A percentile compares a stretch with the other conserved stretches of the same genome.
phyloP scores from a whole-genome alignment of 2,113 vertebrate genomes.

The Corynorhinus townsendii region DNA sequence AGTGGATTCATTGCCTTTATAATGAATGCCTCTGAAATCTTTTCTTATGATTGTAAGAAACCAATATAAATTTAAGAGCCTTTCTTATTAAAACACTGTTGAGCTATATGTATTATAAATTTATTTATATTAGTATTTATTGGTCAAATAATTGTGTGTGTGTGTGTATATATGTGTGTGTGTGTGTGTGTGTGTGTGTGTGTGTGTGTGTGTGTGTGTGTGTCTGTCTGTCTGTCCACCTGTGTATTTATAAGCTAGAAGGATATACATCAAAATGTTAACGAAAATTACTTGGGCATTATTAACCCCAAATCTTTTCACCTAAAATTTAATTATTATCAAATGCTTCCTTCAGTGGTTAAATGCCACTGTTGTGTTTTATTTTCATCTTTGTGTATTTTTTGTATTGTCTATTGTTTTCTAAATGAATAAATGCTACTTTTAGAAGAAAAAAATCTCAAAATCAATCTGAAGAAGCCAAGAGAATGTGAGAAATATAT shows the following conservation, averaged over 20 bases:
- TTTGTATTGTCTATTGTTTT: neutral
- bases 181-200: neutral
- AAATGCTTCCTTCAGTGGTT: neutral
- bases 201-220: neutral
- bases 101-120: conserved; percentile 25
- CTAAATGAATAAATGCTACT: neutral
- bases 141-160: neutral
- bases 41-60: conserved; percentile 25
- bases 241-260: neutral
- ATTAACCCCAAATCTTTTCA: neutral
- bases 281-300: neutral
- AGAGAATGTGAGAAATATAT: neutral
- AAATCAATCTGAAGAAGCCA: neutral
- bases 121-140: conserved; percentile 33
- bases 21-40: neutral
- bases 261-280: neutral
- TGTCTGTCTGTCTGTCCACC: neutral
- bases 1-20: neutral
- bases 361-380: neutral
- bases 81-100: conserved; percentile 20
- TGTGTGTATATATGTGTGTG: neutral
- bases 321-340: conserved; percentile 8
- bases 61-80: conserved; percentile 8
- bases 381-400: conserved; percentile 26
- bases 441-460: neutral